Evolutionary conservation across 2,797 vertebrate species (phyloP).

Genomic region (Pterois miles): DNA sequence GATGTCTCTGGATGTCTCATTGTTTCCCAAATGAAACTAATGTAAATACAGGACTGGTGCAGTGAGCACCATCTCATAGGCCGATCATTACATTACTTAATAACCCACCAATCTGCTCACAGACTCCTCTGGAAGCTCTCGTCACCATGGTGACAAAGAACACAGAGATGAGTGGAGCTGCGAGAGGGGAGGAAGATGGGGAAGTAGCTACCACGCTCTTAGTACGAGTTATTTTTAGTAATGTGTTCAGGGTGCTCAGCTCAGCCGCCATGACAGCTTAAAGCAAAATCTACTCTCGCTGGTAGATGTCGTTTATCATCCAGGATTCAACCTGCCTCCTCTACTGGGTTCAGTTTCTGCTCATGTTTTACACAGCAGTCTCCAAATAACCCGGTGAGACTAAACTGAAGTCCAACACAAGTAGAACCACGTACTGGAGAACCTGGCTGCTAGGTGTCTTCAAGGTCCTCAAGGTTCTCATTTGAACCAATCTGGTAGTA

Average conservation of each 20-base stretch:
- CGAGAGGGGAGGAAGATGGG: constrained; percentile 20
- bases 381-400: not conserved
- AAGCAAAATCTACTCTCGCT: constrained; percentile 30
- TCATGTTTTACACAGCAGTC: not conserved
- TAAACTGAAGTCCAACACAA: no score
- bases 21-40: not conserved
- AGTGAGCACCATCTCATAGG: not conserved
- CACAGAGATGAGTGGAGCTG: constrained; percentile 25
- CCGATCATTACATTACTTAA: constrained; percentile 33
- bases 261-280: constrained; percentile 54
- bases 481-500: no score
- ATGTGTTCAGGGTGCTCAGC: constrained; percentile 27
- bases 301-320: constrained; percentile 6
- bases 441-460: no score
- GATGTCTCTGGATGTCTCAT: no score
- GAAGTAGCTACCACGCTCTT: constrained; percentile 21
- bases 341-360: not conserved
- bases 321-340: not conserved
- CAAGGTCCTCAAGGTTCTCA: not conserved
- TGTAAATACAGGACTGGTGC: constrained; percentile 1
- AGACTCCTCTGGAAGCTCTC: constrained; percentile 16
- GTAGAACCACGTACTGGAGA: not conserved
- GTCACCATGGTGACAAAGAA: constrained; percentile 54
- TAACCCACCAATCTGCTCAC: constrained; percentile 28
- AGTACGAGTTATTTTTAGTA: constrained; percentile 69